phyloP scores from a whole-genome alignment of 2,888 invertebrate species.

The Campoplex nolae region DNA sequence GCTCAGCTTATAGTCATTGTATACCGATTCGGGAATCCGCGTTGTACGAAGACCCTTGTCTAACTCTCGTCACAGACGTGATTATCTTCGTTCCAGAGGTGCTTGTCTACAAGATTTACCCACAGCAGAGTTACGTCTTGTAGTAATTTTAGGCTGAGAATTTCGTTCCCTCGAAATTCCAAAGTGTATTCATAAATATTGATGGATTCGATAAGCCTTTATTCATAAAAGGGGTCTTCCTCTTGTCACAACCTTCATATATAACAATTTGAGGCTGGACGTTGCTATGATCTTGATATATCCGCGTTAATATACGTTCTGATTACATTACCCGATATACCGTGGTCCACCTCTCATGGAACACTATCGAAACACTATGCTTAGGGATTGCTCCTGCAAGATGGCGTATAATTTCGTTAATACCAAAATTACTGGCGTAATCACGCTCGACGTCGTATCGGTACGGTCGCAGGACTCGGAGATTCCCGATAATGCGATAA shows the following conservation, averaged over 20 bases:
- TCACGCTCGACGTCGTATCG: conserved; percentile 64
- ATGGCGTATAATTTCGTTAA: conserved; percentile 65
- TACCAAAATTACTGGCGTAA: conserved; percentile 65
- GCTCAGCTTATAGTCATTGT: conserved; percentile 63
- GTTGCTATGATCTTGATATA: conserved; percentile 47
- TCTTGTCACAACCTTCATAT: conserved; percentile 1
- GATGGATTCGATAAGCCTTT: neutral
- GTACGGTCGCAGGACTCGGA: conserved; percentile 41
- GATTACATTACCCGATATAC: conserved; percentile 34
- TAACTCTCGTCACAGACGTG: conserved; percentile 71
- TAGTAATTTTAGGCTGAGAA: neutral
- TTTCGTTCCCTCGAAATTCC: neutral
- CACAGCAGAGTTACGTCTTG: neutral
- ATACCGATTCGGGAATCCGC: conserved; percentile 11
- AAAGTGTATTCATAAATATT: neutral
- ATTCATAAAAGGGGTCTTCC: neutral
- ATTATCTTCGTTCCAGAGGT: neutral
- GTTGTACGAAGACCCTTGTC: conserved; percentile 69
- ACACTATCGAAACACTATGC: conserved; percentile 14
- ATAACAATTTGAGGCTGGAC: conserved; percentile 32
- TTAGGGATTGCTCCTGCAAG: conserved; percentile 39
- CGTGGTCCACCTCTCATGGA: conserved; percentile 6
- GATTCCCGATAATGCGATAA: conserved; percentile 47
- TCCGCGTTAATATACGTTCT: conserved; percentile 40
- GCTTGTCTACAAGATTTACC: neutral